Base-by-base conservation (phyloP, 1,140 invertebrate genomes). In the Lepidurus arcticus region DNA sequence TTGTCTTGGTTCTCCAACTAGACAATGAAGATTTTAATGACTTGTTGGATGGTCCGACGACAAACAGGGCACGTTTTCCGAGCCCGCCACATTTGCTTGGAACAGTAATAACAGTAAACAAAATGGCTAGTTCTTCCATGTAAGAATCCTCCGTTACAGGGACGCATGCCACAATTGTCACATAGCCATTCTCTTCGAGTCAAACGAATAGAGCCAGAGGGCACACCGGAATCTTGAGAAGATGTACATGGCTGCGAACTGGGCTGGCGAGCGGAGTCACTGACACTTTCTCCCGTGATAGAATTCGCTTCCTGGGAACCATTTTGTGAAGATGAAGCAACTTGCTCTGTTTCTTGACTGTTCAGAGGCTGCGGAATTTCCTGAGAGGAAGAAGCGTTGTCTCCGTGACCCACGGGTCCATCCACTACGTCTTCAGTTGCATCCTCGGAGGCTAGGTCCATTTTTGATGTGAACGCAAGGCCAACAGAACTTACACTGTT, bases 41-140 rank as follows among this genome's bases (percentile, higher is more conserved):
- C 75, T 47, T 76, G 43, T n/a, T 76, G 34, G 9, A 44, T 45
- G 0, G 75, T 76, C 21, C 75, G 34, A 16, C 47, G 34, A 45
- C 75, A 76, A 10, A 76, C 44, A 9, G 75, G 75, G 16, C 75
- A 76, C 5, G 24, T 42, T 21, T 47, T 76, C 10, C 47, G 42
- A 16, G 24, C 43, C 16, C 44, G 42, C 75, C 75, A 76, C 42
- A 45, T 47, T 26, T 1, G 47, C 24, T 76, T 76, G 42, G 43
- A 76, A 47, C 75, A 76, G 11, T 13, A 44, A 47, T 76, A 76
- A 47, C 75, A 76, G 42, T 76, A 76, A 7, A 76, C 34, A 16
- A 45, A 0, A 44, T 76, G 75, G 10, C 1, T 0, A 9, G 44
- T 76, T 42, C 24, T 11, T 10, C 75, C 75, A 43, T 76, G 75